Base-by-base conservation (phyloP, 1,140 invertebrate genomes). In the Caligus rogercresseyi region DNA sequence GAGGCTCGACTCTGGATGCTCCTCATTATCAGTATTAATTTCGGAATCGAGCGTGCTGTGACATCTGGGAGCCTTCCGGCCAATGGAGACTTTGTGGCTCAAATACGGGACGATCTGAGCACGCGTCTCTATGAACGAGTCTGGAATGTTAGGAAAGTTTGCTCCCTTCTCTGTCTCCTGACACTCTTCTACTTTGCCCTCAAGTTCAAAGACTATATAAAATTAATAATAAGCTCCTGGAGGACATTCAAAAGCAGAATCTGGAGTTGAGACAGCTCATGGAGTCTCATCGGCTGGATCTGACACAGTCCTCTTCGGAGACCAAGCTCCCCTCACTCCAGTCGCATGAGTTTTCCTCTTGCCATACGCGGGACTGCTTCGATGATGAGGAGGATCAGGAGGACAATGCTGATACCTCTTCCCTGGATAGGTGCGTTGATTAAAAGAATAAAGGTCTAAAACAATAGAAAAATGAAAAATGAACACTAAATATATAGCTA, bases 1-100 rank as follows among this genome's bases (percentile, higher is more conserved):
- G 70, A 73, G 53, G 75, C 78, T 13, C 71, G 79, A 66, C 70
- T 79, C 63, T 74, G 72, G 67, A 67, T 81, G 16, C 77, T 80
- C 67, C 66, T 73, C n/a, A 70, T 78, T 13, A 68, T 78, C 52
- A 76, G 76, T 54, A 52, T 74, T 4, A 78, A 71, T 65, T 68
- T 74, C 20, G 25, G 69, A 0, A 11, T 71, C 2, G 75, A 77
- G 66, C 64, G 69, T 54, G 7, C 60, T 20, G 26, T 70, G 55
- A 61, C 65, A 64, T 18, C 66, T 58, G 64, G 55, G 20, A 67
- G 65, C 43, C 16, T 67, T 7, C 51, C 60, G 18, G 60, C 63
- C 25, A 65, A 64, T 26, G 25, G 4, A 3, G 63, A 54, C 7
- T 21, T 53, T 26, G 4, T 52, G 55, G 15, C 15, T 19, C 52